Evolutionary conservation across 2,888 invertebrate species (phyloP), one percentile per base, ranked within the genome.

Genomic region (Idaea biselata): DNA sequence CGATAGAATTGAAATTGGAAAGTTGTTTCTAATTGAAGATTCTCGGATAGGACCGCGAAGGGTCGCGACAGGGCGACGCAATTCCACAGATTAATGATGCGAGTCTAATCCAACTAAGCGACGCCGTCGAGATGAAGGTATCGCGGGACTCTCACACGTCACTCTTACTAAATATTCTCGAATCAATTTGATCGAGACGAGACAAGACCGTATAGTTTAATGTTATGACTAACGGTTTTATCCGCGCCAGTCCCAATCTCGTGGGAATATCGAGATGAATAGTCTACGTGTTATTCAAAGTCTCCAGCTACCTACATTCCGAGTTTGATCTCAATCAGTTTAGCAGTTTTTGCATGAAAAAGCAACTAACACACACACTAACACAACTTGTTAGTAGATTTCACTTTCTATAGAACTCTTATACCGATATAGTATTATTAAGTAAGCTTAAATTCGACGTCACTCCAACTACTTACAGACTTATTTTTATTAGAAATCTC

Each of bases 21-120:
- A 87, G 83, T 84, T 86, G 82, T 78, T 80, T 87, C 83, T 89
- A 90, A 89, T 89, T 89, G 86, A 86, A 89, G 88, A 86, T 86
- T 81, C 83, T 77, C 77, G 80, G 83, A 81, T 66, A 66, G 63
- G 63, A 63, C 54, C 58, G 56, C 62, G 73, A 70, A 66, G 68
- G 69, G 69, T 68, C 69, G 66, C 63, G 70, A 68, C 66, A 63
- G 64, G 70, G 75, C 87, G 86, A 84, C 88, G 87, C 87, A 91
- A 90, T 91, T 88, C 87, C 82, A 76, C 80, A 84, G 85, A 89
- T 90, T 90, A 92, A 92, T 91, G 89, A 87, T 79, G 87, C 88
- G 88, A 83, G 83, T 80, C 79, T 91, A 91, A 91, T 90, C 89
- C 84, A 86, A 87, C 89, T 88, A 88, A 86, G 86, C 84, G 84